Evolutionary conservation across 2,888 invertebrate species (phyloP).

Genomic region (Polyommatus iphigenia): DNA sequence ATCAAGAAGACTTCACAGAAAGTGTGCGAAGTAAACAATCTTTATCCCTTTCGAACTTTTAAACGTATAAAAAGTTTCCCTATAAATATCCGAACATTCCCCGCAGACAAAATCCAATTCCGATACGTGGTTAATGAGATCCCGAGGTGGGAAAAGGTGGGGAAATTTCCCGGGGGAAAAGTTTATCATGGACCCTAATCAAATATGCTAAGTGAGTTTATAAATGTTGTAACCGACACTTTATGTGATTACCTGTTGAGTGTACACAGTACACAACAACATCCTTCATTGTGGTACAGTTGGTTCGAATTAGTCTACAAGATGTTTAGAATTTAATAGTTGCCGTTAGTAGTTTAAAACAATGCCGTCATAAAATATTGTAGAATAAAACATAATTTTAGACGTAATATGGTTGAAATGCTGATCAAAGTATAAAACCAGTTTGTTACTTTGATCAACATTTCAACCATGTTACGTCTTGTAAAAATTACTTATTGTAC

Average conservation of each 20-base stretch:
- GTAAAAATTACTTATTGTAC: too few relatives aligned
- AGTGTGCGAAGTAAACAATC: conserved; percentile 1
- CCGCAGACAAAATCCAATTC: conserved; percentile 32
- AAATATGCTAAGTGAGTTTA: conserved; percentile 55
- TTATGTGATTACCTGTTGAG: conserved; percentile 21
- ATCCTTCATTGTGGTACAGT: conserved; percentile 23
- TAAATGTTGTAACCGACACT: conserved; percentile 36
- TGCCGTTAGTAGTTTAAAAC: too few relatives aligned
- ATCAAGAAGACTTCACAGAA: background rate
- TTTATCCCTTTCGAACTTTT: conserved; percentile 9
- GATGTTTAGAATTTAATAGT: background rate
- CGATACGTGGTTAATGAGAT: conserved; percentile 33
- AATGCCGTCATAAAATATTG: too few relatives aligned
- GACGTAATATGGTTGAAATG: too few relatives aligned
- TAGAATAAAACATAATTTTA: too few relatives aligned
- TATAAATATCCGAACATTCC: conserved; percentile 32
- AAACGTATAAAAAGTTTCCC: conserved; percentile 20
- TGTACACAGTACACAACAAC: conserved; percentile 17
- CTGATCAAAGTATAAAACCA: too few relatives aligned
- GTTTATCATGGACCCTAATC: conserved; percentile 53
- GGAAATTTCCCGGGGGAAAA: conserved; percentile 47
- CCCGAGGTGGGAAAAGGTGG: conserved; percentile 28
- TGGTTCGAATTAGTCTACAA: background rate
- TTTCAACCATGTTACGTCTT: too few relatives aligned
- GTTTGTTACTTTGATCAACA: too few relatives aligned